Percentiles rank a stretch among this genome's conserved stretches.
Conservation (phyloP, 2,113 vertebrate genomes). For the Tragulus kanchil region DNA sequence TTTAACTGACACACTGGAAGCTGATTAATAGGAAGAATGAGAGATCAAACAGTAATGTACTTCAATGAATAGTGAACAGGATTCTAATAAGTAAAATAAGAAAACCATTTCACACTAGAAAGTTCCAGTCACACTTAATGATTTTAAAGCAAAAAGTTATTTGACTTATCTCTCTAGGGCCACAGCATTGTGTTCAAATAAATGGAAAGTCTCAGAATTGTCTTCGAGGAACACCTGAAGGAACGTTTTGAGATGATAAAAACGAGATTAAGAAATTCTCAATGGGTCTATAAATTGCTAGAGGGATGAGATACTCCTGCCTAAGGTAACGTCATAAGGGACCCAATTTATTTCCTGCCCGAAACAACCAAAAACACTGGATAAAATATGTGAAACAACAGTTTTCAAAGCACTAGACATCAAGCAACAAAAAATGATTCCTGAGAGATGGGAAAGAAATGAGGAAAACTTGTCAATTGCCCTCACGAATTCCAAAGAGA, state of each 20-base stretch:
- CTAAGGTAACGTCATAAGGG: background rate
- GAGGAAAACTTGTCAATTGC: background rate
- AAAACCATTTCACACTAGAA: conserved; percentile 51
- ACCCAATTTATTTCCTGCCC: background rate
- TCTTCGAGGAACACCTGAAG: conserved; percentile 66
- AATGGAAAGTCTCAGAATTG: background rate
- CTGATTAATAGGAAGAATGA: background rate
- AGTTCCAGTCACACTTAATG: conserved; percentile 9
- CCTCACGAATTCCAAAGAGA: background rate
- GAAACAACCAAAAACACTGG: background rate
- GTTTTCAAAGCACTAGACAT: background rate
- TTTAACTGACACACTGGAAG: conserved; percentile 70
- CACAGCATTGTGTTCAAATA: background rate
- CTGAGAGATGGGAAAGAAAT: background rate
- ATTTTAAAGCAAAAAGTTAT: conserved; percentile 35
- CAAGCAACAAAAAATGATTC: background rate
- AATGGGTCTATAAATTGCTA: background rate
- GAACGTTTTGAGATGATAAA: conserved; percentile 75
- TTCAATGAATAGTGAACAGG: conserved; percentile 8
- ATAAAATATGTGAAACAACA: background rate
- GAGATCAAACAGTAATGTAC: conserved; percentile 18
- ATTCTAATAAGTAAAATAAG: conserved; percentile 43
- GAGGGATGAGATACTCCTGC: background rate
- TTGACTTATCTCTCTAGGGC: background rate
- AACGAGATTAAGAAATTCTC: conserved; percentile 64